phyloP scores from a whole-genome alignment of 2,113 vertebrate genomes.

The Clinocottus analis region DNA sequence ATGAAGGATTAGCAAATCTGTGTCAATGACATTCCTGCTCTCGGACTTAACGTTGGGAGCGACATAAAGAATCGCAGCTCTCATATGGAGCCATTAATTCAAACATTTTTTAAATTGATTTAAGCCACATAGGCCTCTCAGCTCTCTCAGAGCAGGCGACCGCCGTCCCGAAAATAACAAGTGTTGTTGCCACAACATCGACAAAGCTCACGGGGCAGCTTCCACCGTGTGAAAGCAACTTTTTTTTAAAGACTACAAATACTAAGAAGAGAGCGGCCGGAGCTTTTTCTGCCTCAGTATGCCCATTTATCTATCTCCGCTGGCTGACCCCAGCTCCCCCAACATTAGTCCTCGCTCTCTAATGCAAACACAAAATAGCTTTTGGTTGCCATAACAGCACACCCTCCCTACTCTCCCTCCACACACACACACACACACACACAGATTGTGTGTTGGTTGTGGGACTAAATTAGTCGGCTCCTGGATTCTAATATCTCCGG shows the following conservation, averaged over 20 bases:
- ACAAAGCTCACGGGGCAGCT: slow-evolving; percentile 28
- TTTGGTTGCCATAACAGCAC: slow-evolving; percentile 76
- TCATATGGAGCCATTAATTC: neutral
- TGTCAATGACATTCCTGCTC: slow-evolving; percentile 28
- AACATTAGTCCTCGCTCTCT: slow-evolving; percentile 68
- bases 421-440: slow-evolving; percentile 32
- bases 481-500: slow-evolving; percentile 65
- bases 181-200: slow-evolving; percentile 61
- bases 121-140: neutral
- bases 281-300: slow-evolving; percentile 49
- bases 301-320: slow-evolving; percentile 65
- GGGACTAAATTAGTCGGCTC: slow-evolving; percentile 71
- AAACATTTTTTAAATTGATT: neutral
- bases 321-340: slow-evolving; percentile 55
- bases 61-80: slow-evolving; percentile 27
- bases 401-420: slow-evolving; percentile 20
- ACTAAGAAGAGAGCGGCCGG: slow-evolving; percentile 14
- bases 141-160: neutral
- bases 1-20: slow-evolving; percentile 40
- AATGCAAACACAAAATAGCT: slow-evolving; percentile 79
- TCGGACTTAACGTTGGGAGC: neutral
- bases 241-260: slow-evolving; percentile 43
- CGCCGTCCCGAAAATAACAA: slow-evolving; percentile 55
- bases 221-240: slow-evolving; percentile 30
- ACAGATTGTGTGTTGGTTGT: slow-evolving; percentile 72